These are phyloP conservation scores for Acomys russatus DNA, from an alignment of 2,797 vertebrate species.

Conservation along the genomic window DNA sequence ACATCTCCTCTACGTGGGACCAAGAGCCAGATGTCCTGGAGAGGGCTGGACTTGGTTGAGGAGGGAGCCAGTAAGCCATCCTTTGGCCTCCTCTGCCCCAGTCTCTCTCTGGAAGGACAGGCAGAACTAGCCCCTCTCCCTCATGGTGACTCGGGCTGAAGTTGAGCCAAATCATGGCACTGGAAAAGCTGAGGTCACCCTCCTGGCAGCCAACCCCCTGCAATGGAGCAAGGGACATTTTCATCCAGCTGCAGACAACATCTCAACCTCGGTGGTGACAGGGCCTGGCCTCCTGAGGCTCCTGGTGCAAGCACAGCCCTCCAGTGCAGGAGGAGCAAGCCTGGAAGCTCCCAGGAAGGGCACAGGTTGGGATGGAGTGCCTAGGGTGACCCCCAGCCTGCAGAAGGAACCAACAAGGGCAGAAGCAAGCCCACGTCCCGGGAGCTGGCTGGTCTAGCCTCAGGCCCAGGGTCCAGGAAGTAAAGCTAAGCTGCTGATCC, in stretches of 20 bases:
- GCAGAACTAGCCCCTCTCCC: not conserved
- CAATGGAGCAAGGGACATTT: conserved; percentile 56
- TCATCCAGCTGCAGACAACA: conserved; percentile 49
- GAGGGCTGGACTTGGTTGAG: not conserved
- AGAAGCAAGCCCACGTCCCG: not conserved
- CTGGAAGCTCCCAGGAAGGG: too few relatives aligned
- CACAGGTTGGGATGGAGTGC: not conserved
- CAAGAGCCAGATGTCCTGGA: not conserved
- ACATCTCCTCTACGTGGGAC: not conserved
- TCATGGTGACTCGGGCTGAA: conserved; percentile 37
- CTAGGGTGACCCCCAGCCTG: fast-evolving
- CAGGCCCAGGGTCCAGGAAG: not conserved
- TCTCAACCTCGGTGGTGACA: not conserved
- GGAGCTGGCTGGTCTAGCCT: not conserved
- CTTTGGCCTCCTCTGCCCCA: not conserved
- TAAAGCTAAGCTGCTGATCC: not conserved
- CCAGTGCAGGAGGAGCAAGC: not conserved
- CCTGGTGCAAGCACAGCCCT: not conserved
- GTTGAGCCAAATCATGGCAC: conserved; percentile 45
- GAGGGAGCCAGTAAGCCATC: not conserved
- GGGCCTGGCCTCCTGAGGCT: not conserved
- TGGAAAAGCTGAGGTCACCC: conserved; percentile 58
- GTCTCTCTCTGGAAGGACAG: not conserved
- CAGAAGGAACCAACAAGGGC: not conserved
- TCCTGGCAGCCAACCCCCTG: conserved; percentile 49